These are phyloP conservation scores for Nyctalus aviator DNA, from an alignment of 2,797 vertebrate species.

Conservation along the genomic window DNA sequence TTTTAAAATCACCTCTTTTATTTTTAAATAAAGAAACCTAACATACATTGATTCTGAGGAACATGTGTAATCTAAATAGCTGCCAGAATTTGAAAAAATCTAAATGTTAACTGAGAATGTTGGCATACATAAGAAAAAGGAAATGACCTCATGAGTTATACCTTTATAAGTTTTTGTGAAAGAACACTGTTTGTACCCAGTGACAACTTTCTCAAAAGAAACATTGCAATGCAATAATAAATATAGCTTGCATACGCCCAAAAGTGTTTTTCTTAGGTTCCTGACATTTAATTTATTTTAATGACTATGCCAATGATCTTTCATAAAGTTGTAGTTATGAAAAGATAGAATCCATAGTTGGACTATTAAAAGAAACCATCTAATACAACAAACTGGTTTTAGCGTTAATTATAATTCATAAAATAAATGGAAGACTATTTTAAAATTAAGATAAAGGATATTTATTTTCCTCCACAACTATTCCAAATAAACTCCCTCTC, in stretches of 20 bases:
- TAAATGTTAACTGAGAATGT: slow-evolving; percentile 24
- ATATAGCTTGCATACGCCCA: slow-evolving; percentile 27
- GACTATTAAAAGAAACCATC: slow-evolving; percentile 68
- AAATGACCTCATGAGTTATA: not conserved
- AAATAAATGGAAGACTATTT: slow-evolving; percentile 20
- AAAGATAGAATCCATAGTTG: slow-evolving; percentile 75
- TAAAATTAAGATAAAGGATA: slow-evolving; percentile 8
- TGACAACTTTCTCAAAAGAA: slow-evolving; percentile 34
- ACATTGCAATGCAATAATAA: slow-evolving; percentile 23
- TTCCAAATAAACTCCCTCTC: slow-evolving; percentile 69
- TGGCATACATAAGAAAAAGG: not conserved
- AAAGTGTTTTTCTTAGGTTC: slow-evolving; percentile 68
- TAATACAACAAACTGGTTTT: slow-evolving; percentile 65
- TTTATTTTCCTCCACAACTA: slow-evolving; percentile 68
- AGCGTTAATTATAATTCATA: not conserved
- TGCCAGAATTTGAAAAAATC: slow-evolving; percentile 31
- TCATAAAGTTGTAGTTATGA: slow-evolving; percentile 70
- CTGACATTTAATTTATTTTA: slow-evolving; percentile 64
- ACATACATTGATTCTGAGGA: not conserved
- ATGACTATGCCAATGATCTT: slow-evolving; percentile 61
- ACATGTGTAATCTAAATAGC: not conserved
- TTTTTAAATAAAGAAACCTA: slow-evolving; percentile 43
- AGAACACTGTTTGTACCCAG: slow-evolving; percentile 62
- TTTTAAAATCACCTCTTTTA: not conserved
- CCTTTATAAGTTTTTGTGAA: not conserved